A percentile compares a stretch with the other conserved stretches of the same genome.
These are phyloP conservation scores for Perithous albicinctus DNA, from an alignment of 2,888 invertebrate genomes.

Conservation along the genomic window DNA sequence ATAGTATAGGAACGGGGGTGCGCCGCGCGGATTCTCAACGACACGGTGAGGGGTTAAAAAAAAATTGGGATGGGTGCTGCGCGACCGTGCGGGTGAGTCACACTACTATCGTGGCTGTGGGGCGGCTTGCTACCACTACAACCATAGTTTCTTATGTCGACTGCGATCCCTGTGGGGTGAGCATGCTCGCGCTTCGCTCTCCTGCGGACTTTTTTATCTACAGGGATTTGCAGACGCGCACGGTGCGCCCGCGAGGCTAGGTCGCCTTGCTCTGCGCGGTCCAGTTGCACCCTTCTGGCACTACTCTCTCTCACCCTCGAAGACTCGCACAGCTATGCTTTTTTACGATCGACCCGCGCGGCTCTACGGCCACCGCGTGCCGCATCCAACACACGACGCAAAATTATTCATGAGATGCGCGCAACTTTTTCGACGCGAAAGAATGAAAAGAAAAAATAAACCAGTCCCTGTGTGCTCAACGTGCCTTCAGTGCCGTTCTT, in stretches of 20 bases:
- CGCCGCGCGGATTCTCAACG: slow-evolving; percentile 46
- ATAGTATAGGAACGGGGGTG: slow-evolving; percentile 69
- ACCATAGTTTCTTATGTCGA: not conserved
- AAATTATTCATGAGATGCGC: slow-evolving; percentile 82
- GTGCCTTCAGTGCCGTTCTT: not conserved
- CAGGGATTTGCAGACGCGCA: slow-evolving; percentile 79
- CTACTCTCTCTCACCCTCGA: slow-evolving; percentile 23
- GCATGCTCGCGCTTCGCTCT: not conserved
- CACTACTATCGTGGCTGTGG: slow-evolving; percentile 75
- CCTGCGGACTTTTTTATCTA: slow-evolving; percentile 81
- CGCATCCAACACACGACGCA: slow-evolving; percentile 56
- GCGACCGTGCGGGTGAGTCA: slow-evolving; percentile 81
- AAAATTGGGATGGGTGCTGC: slow-evolving; percentile 81
- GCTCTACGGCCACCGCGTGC: slow-evolving; percentile 49
- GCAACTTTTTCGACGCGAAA: slow-evolving; percentile 70
- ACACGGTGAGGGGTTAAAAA: slow-evolving; percentile 74
- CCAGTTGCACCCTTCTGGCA: slow-evolving; percentile 80
- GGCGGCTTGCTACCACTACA: slow-evolving; percentile 70
- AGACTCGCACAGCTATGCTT: slow-evolving; percentile 50
- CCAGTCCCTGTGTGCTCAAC: not conserved
- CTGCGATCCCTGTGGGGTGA: slow-evolving; percentile 23
- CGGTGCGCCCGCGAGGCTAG: slow-evolving; percentile 44
- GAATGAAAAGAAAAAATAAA: not conserved
- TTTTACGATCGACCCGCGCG: slow-evolving; percentile 68
- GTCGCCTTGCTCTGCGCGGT: slow-evolving; percentile 71